Base-by-base conservation (phyloP, 2,888 invertebrate species). In the Hanleya hanleyi region DNA sequence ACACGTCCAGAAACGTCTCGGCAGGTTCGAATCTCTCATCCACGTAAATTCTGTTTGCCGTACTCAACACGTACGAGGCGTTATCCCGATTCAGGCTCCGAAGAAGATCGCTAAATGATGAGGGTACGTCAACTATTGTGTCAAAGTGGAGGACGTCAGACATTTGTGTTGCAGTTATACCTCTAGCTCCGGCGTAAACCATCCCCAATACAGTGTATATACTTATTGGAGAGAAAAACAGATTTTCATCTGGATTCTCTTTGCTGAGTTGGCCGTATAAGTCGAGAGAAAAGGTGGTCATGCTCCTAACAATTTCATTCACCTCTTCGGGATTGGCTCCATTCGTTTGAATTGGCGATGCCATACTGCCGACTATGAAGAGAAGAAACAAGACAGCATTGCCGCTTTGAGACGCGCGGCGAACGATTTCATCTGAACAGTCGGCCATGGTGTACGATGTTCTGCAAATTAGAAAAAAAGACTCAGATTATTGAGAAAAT, bases 191-290 rank as follows among this genome's bases (percentile, higher is more conserved):
- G 7, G 87, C 79, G 38, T 86, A 86, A 22, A 89, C 85, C 89
- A 91, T 90, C 38, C 89, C 84, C 73, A 92, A 79, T n/a, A 90
- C 90, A 22, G 87, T 83, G 47, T 87, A 85, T 37, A 91, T 86
- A 72, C 90, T 90, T 73, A 89, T 82, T 0, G 91, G 91, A 0
- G 91, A 91, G 70, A 90, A 78, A 72, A 91, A 89, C 9, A 88
- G 57, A 29, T 57, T 57, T 15, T 26, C 57, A 29, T 57, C 57
- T 1, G 57, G 57, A 26, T 57, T 57, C 32, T 57, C 22, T 26
- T 57, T 57, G 9, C 57, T 57, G 32, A 57, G 18, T 26, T 57
- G 7, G 9, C 29, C 26, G 32, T 57, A 57, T 26, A 57, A 32
- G 32, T 57, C 26, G 12, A 22, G 4, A 15, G 57, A 29, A 26